Conservation (phyloP, 2,113 vertebrate species). For the Cochlearius cochlearius region DNA sequence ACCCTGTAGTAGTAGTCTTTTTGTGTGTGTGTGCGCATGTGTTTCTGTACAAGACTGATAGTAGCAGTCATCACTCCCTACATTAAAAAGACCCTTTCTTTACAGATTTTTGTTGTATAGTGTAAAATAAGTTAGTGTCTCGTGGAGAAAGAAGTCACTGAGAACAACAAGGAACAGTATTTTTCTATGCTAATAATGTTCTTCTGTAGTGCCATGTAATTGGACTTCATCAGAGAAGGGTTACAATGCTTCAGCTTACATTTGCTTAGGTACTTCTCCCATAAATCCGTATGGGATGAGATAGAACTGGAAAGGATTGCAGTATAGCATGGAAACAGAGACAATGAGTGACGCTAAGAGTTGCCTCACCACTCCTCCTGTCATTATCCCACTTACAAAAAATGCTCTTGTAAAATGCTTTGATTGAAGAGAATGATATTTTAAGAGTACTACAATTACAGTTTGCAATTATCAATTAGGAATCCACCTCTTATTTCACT, state of each 20-base stretch:
- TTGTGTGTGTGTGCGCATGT: background rate
- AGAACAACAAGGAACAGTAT: background rate
- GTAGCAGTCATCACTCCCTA: background rate
- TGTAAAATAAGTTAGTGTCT: background rate
- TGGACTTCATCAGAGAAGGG: background rate
- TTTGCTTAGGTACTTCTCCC: background rate
- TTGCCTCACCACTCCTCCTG: background rate
- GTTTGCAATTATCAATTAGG: background rate
- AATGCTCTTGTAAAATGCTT: background rate
- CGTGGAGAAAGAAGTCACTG: background rate
- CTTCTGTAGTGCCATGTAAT: background rate
- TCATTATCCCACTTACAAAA: background rate
- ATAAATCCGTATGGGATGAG: background rate
- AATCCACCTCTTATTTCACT: background rate
- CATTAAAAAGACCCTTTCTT: background rate
- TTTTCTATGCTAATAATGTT: background rate
- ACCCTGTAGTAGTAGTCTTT: background rate
- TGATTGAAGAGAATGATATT: background rate
- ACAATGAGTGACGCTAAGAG: background rate
- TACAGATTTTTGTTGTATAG: background rate
- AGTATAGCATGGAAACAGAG: background rate
- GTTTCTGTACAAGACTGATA: background rate
- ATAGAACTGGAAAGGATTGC: background rate
- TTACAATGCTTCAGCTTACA: background rate
- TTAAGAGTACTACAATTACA: background rate